Percentiles rank a stretch among this genome's conserved stretches.
These are phyloP conservation scores for Macrobrachium rosenbergii DNA, from an alignment of 1,140 invertebrate species.

Conservation along the genomic window DNA sequence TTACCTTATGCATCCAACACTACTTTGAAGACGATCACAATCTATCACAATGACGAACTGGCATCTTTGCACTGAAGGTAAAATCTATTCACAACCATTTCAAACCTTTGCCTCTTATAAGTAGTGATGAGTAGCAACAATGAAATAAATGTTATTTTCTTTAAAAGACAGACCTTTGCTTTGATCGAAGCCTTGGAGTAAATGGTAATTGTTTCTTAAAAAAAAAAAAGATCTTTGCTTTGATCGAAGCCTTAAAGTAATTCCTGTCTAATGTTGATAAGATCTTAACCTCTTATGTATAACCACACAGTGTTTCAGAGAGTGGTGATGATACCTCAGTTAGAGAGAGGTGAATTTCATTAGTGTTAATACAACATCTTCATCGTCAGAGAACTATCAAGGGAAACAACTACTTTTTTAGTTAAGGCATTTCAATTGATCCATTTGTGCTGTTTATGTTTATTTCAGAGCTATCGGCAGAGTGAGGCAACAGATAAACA, in stretches of 20 bases:
- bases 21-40: conserved; percentile 39
- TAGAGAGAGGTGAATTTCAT: no score
- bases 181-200: neutral
- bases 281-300: no score
- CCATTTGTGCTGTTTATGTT: no score
- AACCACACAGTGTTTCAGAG: neutral
- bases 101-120: neutral
- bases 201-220: neutral
- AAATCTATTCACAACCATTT: conserved; percentile 50
- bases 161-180: neutral
- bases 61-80: conserved; percentile 14
- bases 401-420: no score
- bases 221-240: no score
- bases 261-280: no score
- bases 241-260: no score
- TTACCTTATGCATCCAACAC: conserved; percentile 19
- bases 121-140: neutral
- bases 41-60: conserved; percentile 46
- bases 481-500: no score
- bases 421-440: no score
- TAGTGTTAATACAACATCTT: no score
- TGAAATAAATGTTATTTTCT: neutral
- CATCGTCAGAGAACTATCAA: no score
- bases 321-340: neutral
- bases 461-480: no score